These are phyloP conservation scores for Clivina fossor DNA, from an alignment of 2,888 invertebrate genomes.

Conservation along the genomic window DNA sequence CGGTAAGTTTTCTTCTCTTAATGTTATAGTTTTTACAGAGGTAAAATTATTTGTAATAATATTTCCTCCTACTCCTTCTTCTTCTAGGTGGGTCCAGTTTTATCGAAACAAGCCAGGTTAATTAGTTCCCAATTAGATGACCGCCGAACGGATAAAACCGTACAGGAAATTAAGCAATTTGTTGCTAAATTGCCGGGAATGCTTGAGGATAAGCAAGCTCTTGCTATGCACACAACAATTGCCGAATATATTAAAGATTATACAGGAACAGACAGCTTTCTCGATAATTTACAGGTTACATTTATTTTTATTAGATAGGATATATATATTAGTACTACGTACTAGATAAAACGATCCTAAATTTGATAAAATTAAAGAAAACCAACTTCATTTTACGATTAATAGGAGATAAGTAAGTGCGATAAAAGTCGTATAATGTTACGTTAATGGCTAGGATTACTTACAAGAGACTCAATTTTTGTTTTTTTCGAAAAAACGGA, in stretches of 20 bases:
- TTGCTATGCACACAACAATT: slow-evolving; percentile 88
- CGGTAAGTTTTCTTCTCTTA: slow-evolving; percentile 57
- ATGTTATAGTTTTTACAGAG: slow-evolving; percentile 4
- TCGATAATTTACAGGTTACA: slow-evolving; percentile 50
- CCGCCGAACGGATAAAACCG: slow-evolving; percentile 80
- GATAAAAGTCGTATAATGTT: too few species aligned
- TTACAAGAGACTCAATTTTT: too few species aligned
- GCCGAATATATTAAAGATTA: slow-evolving; percentile 92
- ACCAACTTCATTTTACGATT: too few species aligned
- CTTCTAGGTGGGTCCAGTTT: slow-evolving; percentile 71
- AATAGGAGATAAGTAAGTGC: too few species aligned
- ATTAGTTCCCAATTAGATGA: slow-evolving; percentile 86
- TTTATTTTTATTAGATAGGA: neutral
- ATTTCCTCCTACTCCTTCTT: neutral
- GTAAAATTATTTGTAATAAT: neutral
- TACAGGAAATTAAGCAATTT: slow-evolving; percentile 94
- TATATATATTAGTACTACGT: too few species aligned
- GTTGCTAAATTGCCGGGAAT: slow-evolving; percentile 87
- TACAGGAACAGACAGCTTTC: slow-evolving; percentile 53
- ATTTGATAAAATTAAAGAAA: too few species aligned
- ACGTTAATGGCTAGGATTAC: too few species aligned
- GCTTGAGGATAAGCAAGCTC: slow-evolving; percentile 80
- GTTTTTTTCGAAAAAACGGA: too few species aligned
- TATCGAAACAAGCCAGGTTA: slow-evolving; percentile 83
- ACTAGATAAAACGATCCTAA: too few species aligned